Evolutionary conservation across 92 coral and sea anemone species (phyloP).

Genomic region (Zoanthus sociatus): DNA sequence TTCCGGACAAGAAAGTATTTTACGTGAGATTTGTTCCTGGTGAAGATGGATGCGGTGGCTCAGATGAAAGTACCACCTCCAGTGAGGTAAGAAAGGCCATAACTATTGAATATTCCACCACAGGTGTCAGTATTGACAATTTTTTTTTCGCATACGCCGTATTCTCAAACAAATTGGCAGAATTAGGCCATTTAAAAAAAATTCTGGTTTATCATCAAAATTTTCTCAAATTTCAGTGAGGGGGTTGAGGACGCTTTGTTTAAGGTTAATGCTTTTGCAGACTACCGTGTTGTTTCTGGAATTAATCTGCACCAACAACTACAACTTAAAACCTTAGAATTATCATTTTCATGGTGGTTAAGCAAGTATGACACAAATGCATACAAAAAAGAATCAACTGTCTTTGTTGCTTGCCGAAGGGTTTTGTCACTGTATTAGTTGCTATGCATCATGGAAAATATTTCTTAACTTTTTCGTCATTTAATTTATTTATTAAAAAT

Average conservation of each 20-base stretch:
- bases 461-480: neutral
- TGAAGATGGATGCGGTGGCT: constrained; percentile 4
- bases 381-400: neutral
- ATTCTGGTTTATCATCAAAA: too few species aligned
- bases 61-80: constrained; percentile 15
- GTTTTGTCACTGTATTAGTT: neutral
- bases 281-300: neutral
- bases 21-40: constrained; percentile 23
- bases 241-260: neutral
- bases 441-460: too few species aligned
- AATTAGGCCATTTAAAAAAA: neutral
- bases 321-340: neutral
- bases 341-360: neutral
- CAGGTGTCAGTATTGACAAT: neutral
- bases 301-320: constrained; percentile 1
- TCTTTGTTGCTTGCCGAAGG: neutral
- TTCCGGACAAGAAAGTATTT: constrained; percentile 7
- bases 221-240: neutral
- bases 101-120: neutral
- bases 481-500: too few species aligned
- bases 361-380: neutral
- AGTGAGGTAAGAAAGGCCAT: neutral
- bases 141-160: neutral
- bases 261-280: neutral
- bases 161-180: neutral